Conservation (phyloP, 2,888 invertebrate genomes). For the Leucoptera coffeella region DNA sequence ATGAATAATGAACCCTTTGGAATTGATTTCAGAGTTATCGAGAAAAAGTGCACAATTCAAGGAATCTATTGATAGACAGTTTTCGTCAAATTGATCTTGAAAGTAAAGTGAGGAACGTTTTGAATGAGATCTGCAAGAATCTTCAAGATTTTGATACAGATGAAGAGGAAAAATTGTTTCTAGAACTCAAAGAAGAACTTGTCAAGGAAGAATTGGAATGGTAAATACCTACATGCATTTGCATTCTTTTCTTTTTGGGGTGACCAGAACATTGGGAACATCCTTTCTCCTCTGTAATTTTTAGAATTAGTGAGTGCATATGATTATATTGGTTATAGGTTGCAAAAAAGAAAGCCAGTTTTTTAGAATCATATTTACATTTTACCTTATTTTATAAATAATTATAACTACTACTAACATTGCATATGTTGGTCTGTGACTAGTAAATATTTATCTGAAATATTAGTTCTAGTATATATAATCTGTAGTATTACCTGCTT, state of each 20-base stretch:
- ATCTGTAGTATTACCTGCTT: too few relatives aligned
- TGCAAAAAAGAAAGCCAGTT: too few relatives aligned
- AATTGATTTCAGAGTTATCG: slow-evolving; percentile 27
- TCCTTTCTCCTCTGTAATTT: too few relatives aligned
- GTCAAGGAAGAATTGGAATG: slow-evolving; percentile 37
- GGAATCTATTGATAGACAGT: slow-evolving; percentile 25
- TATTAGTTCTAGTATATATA: too few relatives aligned
- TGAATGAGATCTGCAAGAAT: slow-evolving; percentile 27
- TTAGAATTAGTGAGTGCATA: too few relatives aligned
- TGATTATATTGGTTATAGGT: too few relatives aligned
- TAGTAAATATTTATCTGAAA: too few relatives aligned
- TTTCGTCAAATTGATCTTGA: slow-evolving; percentile 18
- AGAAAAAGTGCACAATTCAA: slow-evolving; percentile 27
- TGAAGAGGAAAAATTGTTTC: slow-evolving; percentile 25
- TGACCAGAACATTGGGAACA: too few relatives aligned
- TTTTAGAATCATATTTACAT: neutral
- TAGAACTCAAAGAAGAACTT: slow-evolving; percentile 30
- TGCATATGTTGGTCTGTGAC: too few relatives aligned
- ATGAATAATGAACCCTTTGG: neutral
- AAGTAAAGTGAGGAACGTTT: slow-evolving; percentile 18
- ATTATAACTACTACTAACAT: too few relatives aligned
- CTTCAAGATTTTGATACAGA: slow-evolving; percentile 12
- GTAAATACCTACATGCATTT: slow-evolving; percentile 11
- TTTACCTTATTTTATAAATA: neutral
- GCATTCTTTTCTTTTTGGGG: neutral